phyloP scores from a whole-genome alignment of 2,888 invertebrate genomes.

The Helicoverpa assulta region DNA sequence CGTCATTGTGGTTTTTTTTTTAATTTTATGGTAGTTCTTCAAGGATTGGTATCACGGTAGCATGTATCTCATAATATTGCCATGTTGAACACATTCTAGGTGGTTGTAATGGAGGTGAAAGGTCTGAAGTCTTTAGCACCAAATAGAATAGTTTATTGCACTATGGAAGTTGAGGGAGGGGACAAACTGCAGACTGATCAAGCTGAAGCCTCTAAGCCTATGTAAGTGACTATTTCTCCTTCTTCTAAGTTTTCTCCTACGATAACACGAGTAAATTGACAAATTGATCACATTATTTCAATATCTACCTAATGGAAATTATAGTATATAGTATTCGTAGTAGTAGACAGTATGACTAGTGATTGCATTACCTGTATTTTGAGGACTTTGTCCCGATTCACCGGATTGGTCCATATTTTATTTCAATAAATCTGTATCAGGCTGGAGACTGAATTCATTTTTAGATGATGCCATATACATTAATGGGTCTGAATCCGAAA shows the following conservation, averaged over 20 bases:
- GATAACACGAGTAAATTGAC: neutral
- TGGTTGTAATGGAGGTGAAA: constrained; percentile 99
- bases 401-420: too few species aligned
- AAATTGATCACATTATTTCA: too few species aligned
- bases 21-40: neutral
- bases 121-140: constrained; percentile 98
- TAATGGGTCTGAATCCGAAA: too few species aligned
- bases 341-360: too few species aligned
- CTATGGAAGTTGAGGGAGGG: constrained; percentile 99
- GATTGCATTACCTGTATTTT: too few species aligned
- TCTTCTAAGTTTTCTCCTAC: too few species aligned
- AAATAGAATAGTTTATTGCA: constrained; percentile 99
- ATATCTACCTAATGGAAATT: too few species aligned
- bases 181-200: constrained; percentile 99
- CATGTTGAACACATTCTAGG: constrained; percentile 90
- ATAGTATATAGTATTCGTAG: too few species aligned
- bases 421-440: too few species aligned
- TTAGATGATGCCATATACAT: too few species aligned
- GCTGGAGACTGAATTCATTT: too few species aligned
- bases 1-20: neutral
- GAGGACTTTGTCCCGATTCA: too few species aligned
- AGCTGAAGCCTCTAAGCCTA: constrained; percentile 99
- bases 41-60: constrained; percentile 3
- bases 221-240: constrained; percentile 90
- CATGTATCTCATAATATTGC: constrained; percentile 33